Conservation (phyloP, 1,140 invertebrate genomes). For the Theocolax elegans region DNA sequence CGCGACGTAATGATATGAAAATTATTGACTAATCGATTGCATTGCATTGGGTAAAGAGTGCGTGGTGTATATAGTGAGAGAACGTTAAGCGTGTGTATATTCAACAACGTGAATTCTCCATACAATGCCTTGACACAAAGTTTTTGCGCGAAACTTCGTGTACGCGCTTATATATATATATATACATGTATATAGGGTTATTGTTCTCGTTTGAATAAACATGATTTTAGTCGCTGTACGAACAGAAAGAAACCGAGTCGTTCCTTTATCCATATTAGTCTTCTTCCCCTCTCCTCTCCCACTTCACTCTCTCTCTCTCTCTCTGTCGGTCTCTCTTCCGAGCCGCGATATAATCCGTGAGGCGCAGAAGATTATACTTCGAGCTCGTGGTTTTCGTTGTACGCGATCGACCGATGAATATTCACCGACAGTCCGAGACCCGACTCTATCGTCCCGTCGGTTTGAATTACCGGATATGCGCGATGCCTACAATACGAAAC, state of each 20-base stretch:
- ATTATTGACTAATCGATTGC: no score
- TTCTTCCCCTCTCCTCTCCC: no score
- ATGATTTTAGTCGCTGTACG: conserved; percentile 29
- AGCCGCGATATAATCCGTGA: conserved; percentile 2
- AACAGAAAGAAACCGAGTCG: not conserved
- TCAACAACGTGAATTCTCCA: no score
- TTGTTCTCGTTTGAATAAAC: conserved; percentile 40
- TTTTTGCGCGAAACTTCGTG: no score
- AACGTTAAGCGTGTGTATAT: no score
- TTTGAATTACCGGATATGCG: conserved; percentile 40
- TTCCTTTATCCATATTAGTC: conserved; percentile 30
- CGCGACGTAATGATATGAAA: no score
- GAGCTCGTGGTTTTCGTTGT: not conserved
- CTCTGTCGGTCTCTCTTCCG: not conserved
- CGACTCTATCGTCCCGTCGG: no score
- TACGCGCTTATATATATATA: not conserved
- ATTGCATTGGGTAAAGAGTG: no score
- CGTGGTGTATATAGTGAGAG: no score
- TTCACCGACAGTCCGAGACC: not conserved
- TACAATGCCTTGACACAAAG: no score
- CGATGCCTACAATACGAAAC: conserved; percentile 14
- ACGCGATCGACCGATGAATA: not conserved
- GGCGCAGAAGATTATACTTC: conserved; percentile 3
- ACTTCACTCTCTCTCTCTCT: no score
- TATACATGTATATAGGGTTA: conserved; percentile 18